Evolutionary conservation across 2,113 vertebrate species (phyloP).

Genomic region (Sphaerodactylus townsendi): DNA sequence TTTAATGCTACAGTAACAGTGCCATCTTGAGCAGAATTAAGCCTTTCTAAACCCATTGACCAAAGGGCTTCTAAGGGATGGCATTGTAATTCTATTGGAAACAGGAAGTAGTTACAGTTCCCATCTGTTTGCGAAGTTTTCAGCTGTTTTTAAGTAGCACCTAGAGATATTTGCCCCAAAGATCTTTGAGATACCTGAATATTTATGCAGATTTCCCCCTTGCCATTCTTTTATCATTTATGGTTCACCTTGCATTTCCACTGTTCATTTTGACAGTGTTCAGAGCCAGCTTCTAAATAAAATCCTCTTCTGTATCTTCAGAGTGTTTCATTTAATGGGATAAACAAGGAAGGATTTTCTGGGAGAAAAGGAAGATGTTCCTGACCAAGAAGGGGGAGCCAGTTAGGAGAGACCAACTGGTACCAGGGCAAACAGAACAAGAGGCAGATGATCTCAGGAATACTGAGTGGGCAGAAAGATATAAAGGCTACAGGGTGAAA

Average conservation of each 20-base stretch:
- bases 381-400: too few relatives aligned
- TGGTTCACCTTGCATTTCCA: conserved; percentile 13
- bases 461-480: too few relatives aligned
- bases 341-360: too few relatives aligned
- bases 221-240: conserved; percentile 19
- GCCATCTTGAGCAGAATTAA: too few relatives aligned
- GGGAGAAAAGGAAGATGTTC: too few relatives aligned
- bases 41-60: too few relatives aligned
- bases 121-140: not conserved
- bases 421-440: too few relatives aligned
- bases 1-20: conserved; percentile 12
- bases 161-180: conserved; percentile 23
- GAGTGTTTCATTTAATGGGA: conserved; percentile 42
- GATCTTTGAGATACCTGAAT: conserved; percentile 11
- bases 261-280: conserved; percentile 21
- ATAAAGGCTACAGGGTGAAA: too few relatives aligned
- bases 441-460: too few relatives aligned
- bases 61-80: too few relatives aligned
- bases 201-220: not conserved
- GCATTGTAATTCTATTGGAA: not conserved
- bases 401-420: too few relatives aligned
- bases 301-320: conserved; percentile 48
- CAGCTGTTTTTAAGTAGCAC: conserved; percentile 17
- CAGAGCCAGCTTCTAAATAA: conserved; percentile 49
- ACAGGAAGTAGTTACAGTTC: not conserved